Evolutionary conservation across 2,113 vertebrate species (phyloP).

Genomic region (Alces alces): DNA sequence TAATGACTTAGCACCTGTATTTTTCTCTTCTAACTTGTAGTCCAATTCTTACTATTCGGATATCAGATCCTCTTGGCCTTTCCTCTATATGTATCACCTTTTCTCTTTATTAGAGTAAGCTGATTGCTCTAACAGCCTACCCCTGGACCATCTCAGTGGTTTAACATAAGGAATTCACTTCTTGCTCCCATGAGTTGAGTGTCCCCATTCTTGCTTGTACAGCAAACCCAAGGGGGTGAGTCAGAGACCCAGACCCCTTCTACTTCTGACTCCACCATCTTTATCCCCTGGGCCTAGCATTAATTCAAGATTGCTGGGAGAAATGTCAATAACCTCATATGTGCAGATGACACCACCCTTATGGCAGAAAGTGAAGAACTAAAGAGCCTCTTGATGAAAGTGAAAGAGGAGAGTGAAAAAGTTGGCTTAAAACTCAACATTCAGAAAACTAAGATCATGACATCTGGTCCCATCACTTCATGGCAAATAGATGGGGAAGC

Average conservation of each 20-base stretch:
- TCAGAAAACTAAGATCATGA: not conserved
- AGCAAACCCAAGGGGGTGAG: not conserved
- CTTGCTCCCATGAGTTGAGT: accelerated
- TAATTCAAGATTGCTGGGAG: not conserved
- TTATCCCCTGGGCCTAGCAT: not conserved
- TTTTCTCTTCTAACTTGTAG: not conserved
- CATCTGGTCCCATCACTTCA: not conserved
- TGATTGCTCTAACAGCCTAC: too few species aligned
- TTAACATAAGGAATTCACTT: not conserved
- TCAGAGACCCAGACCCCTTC: not conserved
- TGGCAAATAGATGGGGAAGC: not conserved
- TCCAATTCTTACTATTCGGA: not conserved
- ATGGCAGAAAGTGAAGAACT: not conserved
- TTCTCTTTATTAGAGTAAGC: not conserved
- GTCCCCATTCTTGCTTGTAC: too few species aligned
- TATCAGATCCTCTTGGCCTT: not conserved
- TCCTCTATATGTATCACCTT: not conserved
- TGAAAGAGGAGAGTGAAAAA: not conserved
- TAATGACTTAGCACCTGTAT: not conserved
- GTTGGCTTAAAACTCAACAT: not conserved
- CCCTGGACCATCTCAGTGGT: not conserved
- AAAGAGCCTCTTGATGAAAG: not conserved
- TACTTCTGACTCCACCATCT: not conserved
- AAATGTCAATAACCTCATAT: not conserved
- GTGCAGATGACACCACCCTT: not conserved